phyloP scores from a whole-genome alignment of 92 coral and sea anemone genomes.

The Parazoanthus swiftii region DNA sequence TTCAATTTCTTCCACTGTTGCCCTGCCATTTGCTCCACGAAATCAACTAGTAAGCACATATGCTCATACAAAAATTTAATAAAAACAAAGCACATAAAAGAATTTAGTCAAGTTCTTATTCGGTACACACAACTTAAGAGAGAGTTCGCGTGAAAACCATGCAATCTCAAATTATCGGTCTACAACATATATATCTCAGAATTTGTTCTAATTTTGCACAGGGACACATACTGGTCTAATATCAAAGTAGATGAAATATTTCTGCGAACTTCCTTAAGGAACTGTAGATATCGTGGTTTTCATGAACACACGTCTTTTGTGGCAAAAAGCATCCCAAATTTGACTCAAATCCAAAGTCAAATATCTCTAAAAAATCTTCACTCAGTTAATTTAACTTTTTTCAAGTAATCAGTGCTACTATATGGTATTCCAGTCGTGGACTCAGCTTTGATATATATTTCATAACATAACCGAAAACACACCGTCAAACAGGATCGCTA shows the following conservation, averaged over 20 bases:
- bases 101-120: too few species aligned
- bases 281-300: neutral
- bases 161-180: neutral
- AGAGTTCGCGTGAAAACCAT: neutral
- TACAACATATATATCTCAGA: neutral
- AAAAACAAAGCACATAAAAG: too few species aligned
- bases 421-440: slow-evolving; percentile 9
- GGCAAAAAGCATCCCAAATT: neutral
- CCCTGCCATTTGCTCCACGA: too few species aligned
- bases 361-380: slow-evolving; percentile 16
- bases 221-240: neutral
- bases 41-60: too few species aligned
- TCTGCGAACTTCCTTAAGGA: neutral
- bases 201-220: neutral
- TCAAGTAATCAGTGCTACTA: neutral
- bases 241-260: neutral
- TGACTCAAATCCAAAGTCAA: neutral
- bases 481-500: slow-evolving; percentile 9
- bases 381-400: neutral
- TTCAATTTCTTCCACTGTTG: too few species aligned
- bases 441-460: neutral
- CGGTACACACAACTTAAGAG: too few species aligned
- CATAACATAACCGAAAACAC: neutral
- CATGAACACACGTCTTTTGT: neutral
- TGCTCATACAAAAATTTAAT: too few species aligned